Base-by-base conservation (phyloP, 2,888 invertebrate species). In the Scaptomyza caliginosa region DNA sequence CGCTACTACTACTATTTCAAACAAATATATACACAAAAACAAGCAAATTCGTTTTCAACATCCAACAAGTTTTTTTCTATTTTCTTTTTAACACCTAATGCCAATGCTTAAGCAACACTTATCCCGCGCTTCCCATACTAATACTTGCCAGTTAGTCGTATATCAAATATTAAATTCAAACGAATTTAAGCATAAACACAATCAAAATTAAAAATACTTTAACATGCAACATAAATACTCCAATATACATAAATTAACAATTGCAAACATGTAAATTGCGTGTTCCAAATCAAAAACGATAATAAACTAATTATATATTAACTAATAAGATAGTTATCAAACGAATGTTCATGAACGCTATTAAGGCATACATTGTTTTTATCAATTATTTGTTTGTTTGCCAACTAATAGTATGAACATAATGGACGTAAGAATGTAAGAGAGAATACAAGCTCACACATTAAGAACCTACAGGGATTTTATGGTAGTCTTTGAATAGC, bases 381-480 rank as follows among this genome's bases (percentile, higher is more conserved):
- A 68, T 21, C 21, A 5, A 30, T 13, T 19, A 19, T 48, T 55
- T 39, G 17, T 43, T 57, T 24, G 13, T 42, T 51, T 38, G 64
- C 52, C 52, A 32, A 36, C 8, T 45, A 40, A 28, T 34, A 46
- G 51, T 43, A 32, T 50, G 38, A 19, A 45, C 50, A 49, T 46
- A 13, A 52, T n/a, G 34, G 40, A 62, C 19, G 32, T 40, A 23
- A 32, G 30, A 56, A 66, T 17, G 43, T 40, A 38, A 32, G 30
- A 55, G 39, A 43, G 40, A 17, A 54, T 34, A 54, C 38, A 57
- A 42, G 39, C 57, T 51, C 68, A 75, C 39, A 68, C 75, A 77
- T 74, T 72, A 79, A 78, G 76, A 82, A 84, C 84, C 86, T 89
- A 89, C 89, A 89, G 89, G 89, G 89, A 89, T 89, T 89, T 89